phyloP scores from a whole-genome alignment of 2,888 invertebrate genomes.

The Epistrophe grossulariae region DNA sequence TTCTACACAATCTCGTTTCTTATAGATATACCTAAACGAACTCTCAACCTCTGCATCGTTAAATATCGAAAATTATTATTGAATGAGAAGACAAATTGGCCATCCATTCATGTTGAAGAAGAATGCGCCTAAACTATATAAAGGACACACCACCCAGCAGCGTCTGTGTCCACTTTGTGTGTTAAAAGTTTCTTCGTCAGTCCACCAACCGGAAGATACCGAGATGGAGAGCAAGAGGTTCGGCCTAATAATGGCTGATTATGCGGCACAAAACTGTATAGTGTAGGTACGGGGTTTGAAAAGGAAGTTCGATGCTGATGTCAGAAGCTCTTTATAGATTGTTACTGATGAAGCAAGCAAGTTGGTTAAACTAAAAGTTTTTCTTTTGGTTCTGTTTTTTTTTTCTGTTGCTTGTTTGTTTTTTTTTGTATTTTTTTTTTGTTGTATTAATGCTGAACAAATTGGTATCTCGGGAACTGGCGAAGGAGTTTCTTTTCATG shows the following conservation, averaged over 20 bases:
- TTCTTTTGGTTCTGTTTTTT: slow-evolving; percentile 13
- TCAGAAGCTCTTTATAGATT: slow-evolving; percentile 33
- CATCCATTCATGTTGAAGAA: slow-evolving; percentile 59
- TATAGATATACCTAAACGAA: background rate
- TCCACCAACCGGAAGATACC: background rate
- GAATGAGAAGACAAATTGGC: slow-evolving; percentile 74
- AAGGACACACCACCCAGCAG: background rate
- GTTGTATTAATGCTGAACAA: slow-evolving; percentile 31
- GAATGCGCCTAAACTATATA: slow-evolving; percentile 28
- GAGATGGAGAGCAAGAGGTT: background rate
- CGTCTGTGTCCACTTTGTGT: slow-evolving; percentile 62
- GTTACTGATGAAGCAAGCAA: slow-evolving; percentile 24
- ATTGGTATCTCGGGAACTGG: slow-evolving; percentile 51
- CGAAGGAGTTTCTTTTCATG: slow-evolving; percentile 27
- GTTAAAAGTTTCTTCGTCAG: slow-evolving; percentile 35
- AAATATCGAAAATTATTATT: slow-evolving; percentile 75
- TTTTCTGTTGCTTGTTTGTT: slow-evolving; percentile 15
- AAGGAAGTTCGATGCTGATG: slow-evolving; percentile 33
- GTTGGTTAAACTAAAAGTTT: slow-evolving; percentile 61
- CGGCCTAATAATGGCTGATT: slow-evolving; percentile 69
- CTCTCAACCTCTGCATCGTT: slow-evolving; percentile 40
- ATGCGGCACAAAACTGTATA: slow-evolving; percentile 14
- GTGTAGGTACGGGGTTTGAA: background rate
- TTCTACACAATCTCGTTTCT: background rate
- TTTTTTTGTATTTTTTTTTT: background rate